A percentile compares a stretch with the other conserved stretches of the same genome.
These are phyloP conservation scores for Eupristina koningsbergeri DNA, from an alignment of 1,140 invertebrate genomes.

Conservation along the genomic window DNA sequence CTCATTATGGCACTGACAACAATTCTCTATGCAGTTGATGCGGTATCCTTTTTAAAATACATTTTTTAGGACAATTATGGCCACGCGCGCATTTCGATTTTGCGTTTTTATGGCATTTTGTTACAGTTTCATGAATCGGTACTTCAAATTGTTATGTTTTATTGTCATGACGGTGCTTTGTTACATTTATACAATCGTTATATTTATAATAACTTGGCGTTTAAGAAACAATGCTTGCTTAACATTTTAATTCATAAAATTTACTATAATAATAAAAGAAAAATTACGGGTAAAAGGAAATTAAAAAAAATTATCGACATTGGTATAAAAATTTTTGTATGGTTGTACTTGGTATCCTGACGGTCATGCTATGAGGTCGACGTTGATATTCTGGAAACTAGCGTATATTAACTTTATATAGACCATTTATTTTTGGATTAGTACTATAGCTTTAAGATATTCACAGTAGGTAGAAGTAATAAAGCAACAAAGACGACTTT, in stretches of 20 bases:
- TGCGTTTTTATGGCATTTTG: neutral
- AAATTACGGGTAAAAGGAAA: neutral
- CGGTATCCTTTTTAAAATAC: neutral
- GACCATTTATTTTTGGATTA: neutral
- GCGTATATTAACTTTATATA: neutral
- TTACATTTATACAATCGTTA: no score
- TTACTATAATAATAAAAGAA: neutral
- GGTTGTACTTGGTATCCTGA: neutral
- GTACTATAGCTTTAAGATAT: neutral
- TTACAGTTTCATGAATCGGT: neutral
- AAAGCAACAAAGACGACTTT: neutral
- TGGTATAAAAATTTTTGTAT: no score
- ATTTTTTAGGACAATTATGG: slow-evolving; percentile 14
- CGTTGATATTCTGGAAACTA: neutral
- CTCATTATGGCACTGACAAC: slow-evolving; percentile 17
- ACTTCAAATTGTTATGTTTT: neutral
- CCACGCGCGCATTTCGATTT: slow-evolving; percentile 15
- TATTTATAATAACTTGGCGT: no score
- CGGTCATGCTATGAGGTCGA: neutral
- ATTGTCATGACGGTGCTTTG: neutral
- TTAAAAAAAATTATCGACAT: no score
- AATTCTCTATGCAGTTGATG: neutral
- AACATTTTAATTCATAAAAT: neutral
- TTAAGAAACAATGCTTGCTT: no score
- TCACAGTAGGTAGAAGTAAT: neutral